Evolutionary conservation across 2,797 vertebrate species (phyloP).

Genomic region (Coilia nasus): DNA sequence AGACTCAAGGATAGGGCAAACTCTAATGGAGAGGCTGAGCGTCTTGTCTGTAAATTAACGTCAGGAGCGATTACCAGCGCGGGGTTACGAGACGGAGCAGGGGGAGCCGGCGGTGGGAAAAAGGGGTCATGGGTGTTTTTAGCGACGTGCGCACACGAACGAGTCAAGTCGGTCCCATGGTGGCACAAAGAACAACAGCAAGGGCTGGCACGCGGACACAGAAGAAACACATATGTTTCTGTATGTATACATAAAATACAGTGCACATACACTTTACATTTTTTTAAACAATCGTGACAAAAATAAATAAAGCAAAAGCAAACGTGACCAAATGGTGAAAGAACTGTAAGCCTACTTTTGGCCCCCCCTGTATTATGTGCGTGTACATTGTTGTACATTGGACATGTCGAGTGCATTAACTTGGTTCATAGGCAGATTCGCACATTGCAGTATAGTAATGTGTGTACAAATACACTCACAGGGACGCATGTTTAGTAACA

Average conservation of each 20-base stretch:
- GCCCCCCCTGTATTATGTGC: not conserved
- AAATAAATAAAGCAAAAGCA: too few species aligned
- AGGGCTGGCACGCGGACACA: slow-evolving; percentile 52
- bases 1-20: slow-evolving; percentile 23
- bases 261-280: too few species aligned
- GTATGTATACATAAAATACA: too few species aligned
- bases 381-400: not conserved
- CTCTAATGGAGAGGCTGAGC: slow-evolving; percentile 41
- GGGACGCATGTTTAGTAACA: too few species aligned
- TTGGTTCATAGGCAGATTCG: slow-evolving; percentile 32
- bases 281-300: too few species aligned
- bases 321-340: too few species aligned
- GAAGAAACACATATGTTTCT: not conserved
- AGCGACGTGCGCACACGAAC: not conserved
- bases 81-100: slow-evolving; percentile 54
- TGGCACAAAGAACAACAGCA: slow-evolving; percentile 61
- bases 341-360: too few species aligned
- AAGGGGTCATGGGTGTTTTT: not conserved
- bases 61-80: slow-evolving; percentile 59
- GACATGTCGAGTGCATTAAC: not conserved
- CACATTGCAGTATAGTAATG: not conserved
- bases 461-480: slow-evolving; percentile 12
- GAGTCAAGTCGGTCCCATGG: not conserved
- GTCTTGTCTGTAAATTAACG: slow-evolving; percentile 43
- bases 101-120: slow-evolving; percentile 30